Conservation (phyloP, 2,797 vertebrate species). For the Poecilia velifera region DNA sequence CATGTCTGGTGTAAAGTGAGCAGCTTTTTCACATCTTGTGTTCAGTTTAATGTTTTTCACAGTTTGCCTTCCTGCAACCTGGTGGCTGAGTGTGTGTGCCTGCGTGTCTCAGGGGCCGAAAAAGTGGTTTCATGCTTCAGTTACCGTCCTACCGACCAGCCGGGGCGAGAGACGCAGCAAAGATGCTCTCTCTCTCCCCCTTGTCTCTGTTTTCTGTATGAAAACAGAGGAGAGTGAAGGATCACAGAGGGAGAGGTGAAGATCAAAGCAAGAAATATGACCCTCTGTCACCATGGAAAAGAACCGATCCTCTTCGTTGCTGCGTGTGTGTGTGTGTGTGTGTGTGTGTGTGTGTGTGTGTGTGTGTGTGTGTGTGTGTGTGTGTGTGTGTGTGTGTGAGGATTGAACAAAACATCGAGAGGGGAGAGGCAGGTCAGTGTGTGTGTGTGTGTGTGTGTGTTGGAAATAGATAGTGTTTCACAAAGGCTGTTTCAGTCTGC, state of each 20-base stretch:
- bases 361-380: slow-evolving; percentile 37
- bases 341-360: slow-evolving; percentile 37
- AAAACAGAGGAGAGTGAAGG: slow-evolving; percentile 51
- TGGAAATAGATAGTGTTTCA: slow-evolving; percentile 73
- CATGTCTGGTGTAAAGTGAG: not conserved
- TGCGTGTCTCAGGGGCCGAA: slow-evolving; percentile 42
- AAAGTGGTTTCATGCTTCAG: slow-evolving; percentile 68
- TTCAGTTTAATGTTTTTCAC: slow-evolving; percentile 28
- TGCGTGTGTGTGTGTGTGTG: slow-evolving; percentile 47
- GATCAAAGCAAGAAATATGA: slow-evolving; percentile 79
- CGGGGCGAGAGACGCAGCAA: slow-evolving; percentile 36
- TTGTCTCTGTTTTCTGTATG: slow-evolving; percentile 35
- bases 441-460: slow-evolving; percentile 42
- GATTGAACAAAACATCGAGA: no score
- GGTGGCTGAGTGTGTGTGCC: slow-evolving; percentile 27
- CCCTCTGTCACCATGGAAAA: slow-evolving; percentile 70
- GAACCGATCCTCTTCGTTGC: slow-evolving; percentile 62
- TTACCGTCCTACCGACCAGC: slow-evolving; percentile 38
- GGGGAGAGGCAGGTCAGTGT: slow-evolving; percentile 59
- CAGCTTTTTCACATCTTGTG: slow-evolving; percentile 9
- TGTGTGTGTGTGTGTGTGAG: slow-evolving; percentile 48
- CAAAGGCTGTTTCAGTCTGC: slow-evolving; percentile 63
- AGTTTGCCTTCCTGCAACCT: slow-evolving; percentile 15
- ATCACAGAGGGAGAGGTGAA: slow-evolving; percentile 62
- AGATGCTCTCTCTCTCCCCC: slow-evolving; percentile 38